Conservation (phyloP, 2,113 vertebrate genomes). For the Terrapene triunguis region DNA sequence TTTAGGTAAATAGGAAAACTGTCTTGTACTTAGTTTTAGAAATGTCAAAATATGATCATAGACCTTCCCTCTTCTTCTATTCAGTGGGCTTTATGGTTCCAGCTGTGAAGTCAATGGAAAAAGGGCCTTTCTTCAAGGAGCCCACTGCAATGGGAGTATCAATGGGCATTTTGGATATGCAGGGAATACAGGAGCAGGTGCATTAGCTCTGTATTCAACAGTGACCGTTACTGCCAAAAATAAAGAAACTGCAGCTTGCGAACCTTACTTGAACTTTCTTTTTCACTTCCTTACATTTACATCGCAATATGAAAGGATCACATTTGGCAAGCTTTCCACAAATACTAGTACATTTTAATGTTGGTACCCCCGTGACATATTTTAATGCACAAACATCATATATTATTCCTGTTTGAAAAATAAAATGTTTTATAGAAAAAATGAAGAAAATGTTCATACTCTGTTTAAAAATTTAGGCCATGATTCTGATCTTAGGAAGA, state of each 20-base stretch:
- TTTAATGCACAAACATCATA: too few species aligned
- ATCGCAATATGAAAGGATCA: neutral
- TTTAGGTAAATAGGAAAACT: neutral
- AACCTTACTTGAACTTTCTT: neutral
- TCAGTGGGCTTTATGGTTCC: neutral
- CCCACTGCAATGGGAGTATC: neutral
- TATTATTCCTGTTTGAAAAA: neutral
- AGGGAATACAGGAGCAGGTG: neutral
- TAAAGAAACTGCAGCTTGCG: neutral
- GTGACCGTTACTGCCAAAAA: neutral
- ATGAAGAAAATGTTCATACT: neutral
- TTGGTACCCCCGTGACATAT: neutral
- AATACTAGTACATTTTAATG: neutral
- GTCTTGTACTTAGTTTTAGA: neutral
- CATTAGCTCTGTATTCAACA: neutral
- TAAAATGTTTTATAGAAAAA: neutral
- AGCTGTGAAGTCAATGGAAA: neutral
- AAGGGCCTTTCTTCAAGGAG: neutral
- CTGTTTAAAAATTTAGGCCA: too few species aligned
- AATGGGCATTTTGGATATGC: rapidly evolving
- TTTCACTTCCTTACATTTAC: neutral
- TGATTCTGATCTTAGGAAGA: neutral
- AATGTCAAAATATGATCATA: neutral
- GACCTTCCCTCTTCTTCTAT: neutral
- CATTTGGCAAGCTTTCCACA: neutral